Conservation (phyloP, 1,140 invertebrate genomes). For the Galendromus occidentalis region DNA sequence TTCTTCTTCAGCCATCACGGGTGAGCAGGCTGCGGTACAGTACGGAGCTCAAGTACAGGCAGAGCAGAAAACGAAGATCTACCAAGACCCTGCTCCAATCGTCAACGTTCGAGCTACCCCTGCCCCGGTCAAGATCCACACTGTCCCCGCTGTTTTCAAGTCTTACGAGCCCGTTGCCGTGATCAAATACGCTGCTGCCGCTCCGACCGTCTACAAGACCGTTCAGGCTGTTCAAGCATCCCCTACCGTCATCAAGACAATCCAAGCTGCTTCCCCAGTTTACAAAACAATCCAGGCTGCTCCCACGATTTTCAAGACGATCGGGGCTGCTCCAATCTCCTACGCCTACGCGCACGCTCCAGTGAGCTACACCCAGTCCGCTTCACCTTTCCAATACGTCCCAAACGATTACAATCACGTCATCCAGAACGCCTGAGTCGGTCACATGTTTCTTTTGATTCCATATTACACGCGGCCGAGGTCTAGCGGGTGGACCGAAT, state of each 20-base stretch:
- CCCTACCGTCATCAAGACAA: background rate
- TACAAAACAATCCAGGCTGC: background rate
- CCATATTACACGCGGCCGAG: no score
- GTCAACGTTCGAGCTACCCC: background rate
- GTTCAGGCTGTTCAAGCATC: background rate
- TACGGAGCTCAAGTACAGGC: background rate
- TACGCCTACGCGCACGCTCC: no score
- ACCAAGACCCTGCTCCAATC: background rate
- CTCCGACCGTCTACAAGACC: background rate
- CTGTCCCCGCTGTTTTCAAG: background rate
- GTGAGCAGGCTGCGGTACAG: background rate
- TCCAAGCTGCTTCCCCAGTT: background rate
- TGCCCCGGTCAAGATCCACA: background rate
- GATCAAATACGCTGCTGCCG: background rate
- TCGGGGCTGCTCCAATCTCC: background rate
- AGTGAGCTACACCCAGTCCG: no score
- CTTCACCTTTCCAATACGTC: no score
- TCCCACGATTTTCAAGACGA: background rate
- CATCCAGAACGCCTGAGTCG: no score
- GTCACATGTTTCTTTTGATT: no score
- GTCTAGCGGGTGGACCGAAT: no score
- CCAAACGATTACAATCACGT: no score
- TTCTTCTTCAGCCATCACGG: slow-evolving; percentile 14
- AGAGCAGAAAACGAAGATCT: background rate
- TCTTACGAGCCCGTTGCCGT: background rate